Percentiles rank a stretch among this genome's conserved stretches.
These are phyloP conservation scores for Andrena bucephala DNA, from an alignment of 2,888 invertebrate genomes.

Conservation along the genomic window DNA sequence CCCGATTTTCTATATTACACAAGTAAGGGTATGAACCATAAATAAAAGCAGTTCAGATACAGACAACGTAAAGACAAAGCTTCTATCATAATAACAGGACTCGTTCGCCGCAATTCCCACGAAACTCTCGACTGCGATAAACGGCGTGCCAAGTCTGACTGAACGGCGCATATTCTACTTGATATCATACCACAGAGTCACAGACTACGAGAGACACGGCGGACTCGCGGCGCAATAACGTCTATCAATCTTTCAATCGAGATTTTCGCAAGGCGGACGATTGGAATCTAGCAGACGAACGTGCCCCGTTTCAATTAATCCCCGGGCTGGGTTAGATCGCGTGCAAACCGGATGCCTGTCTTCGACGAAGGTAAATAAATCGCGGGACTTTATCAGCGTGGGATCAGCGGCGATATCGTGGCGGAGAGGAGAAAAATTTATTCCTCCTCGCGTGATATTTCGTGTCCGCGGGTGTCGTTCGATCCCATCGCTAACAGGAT, in stretches of 20 bases:
- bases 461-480: constrained; percentile 17
- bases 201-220: not conserved
- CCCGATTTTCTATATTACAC: too few relatives aligned
- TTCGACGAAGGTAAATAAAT: constrained; percentile 20
- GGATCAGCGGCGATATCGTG: constrained; percentile 1
- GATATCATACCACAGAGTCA: not conserved
- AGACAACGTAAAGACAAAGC: not conserved
- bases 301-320: constrained; percentile 47
- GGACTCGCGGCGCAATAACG: constrained; percentile 4
- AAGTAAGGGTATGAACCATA: not conserved
- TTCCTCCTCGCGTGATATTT: not conserved
- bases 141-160: constrained; percentile 1
- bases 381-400: constrained; percentile 9
- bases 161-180: constrained; percentile 17
- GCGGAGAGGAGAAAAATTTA: not conserved
- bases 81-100: not conserved
- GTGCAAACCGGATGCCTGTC: constrained; percentile 20
- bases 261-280: constrained; percentile 33
- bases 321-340: constrained; percentile 15
- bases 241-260: constrained; percentile 38
- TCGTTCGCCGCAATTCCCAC: constrained; percentile 10
- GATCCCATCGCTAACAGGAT: constrained; percentile 34
- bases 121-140: not conserved
- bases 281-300: constrained; percentile 32
- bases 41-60: not conserved